Percentiles rank a stretch among this genome's conserved stretches.
These are phyloP conservation scores for Petrosia ficiformis DNA, from an alignment of 37 sponge, comb jelly and placozoan genomes.

Conservation along the genomic window DNA sequence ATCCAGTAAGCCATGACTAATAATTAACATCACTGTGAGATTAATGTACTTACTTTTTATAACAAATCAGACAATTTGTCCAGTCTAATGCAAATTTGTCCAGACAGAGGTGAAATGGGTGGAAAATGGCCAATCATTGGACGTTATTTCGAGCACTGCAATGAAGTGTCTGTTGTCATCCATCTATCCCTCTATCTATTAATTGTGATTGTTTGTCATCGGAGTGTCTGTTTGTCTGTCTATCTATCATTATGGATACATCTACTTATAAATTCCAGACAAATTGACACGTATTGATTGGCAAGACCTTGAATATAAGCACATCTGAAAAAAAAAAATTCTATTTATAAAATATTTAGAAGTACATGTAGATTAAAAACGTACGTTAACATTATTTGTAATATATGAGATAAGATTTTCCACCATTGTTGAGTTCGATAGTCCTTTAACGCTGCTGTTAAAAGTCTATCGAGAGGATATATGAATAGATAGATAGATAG, in stretches of 20 bases:
- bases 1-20: no score
- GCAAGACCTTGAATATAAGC: conserved; percentile 46
- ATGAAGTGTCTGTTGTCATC: no score
- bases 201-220: background rate
- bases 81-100: no score
- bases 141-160: no score
- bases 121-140: no score
- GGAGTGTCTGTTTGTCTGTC: background rate
- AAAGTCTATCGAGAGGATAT: conserved; percentile 16
- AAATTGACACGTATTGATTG: conserved; percentile 36
- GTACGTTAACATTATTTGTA: conserved; percentile 41
- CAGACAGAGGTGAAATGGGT: no score
- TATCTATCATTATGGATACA: conserved; percentile 30
- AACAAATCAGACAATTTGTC: no score
- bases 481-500: background rate
- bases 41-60: no score
- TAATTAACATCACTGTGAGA: no score
- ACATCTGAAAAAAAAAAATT: conserved; percentile 25
- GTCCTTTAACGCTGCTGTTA: conserved; percentile 27
- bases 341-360: background rate
- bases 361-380: background rate
- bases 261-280: conserved; percentile 47
- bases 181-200: no score
- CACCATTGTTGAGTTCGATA: conserved; percentile 67
- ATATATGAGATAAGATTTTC: conserved; percentile 22